Evolutionary conservation across 2,113 vertebrate genomes (phyloP), one percentile per base, ranked within the genome.

Genomic region (Ammodytes marinus): DNA sequence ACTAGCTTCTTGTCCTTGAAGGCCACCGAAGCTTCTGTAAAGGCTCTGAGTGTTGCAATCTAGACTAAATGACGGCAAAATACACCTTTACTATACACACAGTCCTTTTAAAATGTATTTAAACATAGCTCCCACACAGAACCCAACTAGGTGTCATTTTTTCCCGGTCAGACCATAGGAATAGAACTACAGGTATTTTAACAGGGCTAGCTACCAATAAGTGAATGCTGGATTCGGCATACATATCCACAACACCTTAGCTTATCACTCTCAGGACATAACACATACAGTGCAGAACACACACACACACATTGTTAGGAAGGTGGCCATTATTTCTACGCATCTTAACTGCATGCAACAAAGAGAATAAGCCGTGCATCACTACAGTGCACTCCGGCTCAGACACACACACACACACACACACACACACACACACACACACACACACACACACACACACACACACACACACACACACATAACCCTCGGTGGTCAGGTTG

Each of bases 401-500:
- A 55, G 42, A 45, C 42, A 49, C 35, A 37, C 43, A 17, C 39
- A 8, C 63, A 49, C 65, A 50, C 42, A 46, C 39, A 39, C 47
- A n/a, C 1, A 43, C 27, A 27, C 27, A 27, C 27, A 27, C 27
- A 27, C 27, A 27, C 27, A 27, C 27, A 27, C 27, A 27, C 27
- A 27, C 27, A 27, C 27, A 27, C 27, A 27, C 27, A 27, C 27
- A 27, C 27, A 27, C 27, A 27, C 27, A 27, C 27, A 27, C 27
- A 27, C 27, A 27, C 27, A 17, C 39, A 8, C 63, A 49, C 65
- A 50, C 42, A 46, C 39, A 39, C 47, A n/a, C 1, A 43, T 27
- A 27, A 27, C 67, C 35, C 40, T 67, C 39, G 0, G 14, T 59
- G 55, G 50, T 78, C 55, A 73, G 79, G 80, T 63, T 74, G 53